phyloP scores from a whole-genome alignment of 1,140 invertebrate genomes.

The Bathynomus jamesi region DNA sequence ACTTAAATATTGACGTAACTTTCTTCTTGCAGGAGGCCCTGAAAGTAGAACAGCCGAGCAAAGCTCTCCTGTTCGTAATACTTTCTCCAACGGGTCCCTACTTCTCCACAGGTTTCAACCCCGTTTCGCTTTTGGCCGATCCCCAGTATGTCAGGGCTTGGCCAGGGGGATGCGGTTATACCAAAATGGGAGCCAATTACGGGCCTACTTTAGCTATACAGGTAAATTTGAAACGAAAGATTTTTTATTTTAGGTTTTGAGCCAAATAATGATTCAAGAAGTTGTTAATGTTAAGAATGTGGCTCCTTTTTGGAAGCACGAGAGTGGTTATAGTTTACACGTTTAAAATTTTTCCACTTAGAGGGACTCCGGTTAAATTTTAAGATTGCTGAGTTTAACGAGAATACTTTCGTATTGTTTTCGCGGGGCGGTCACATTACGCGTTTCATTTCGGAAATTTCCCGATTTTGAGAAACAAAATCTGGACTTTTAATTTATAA shows the following conservation, averaged over 20 bases:
- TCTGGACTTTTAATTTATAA: no score
- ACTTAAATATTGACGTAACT: conserved; percentile 46
- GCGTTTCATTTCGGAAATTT: no score
- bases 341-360: no score
- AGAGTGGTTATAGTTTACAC: neutral
- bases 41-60: conserved; percentile 73
- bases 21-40: conserved; percentile 64
- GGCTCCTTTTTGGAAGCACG: conserved; percentile 1
- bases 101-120: conserved; percentile 65
- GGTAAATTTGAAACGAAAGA: no score
- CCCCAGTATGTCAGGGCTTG: conserved; percentile 77
- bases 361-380: no score
- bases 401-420: no score
- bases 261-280: conserved; percentile 4
- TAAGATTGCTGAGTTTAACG: no score
- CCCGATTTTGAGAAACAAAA: no score
- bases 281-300: neutral
- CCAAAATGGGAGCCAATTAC: conserved; percentile 93
- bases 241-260: neutral
- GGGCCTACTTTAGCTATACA: conserved; percentile 76
- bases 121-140: conserved; percentile 71
- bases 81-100: conserved; percentile 89
- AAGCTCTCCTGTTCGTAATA: conserved; percentile 82
- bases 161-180: conserved; percentile 89
- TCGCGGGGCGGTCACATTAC: no score